These are phyloP conservation scores for Campoplex nolae DNA, from an alignment of 2,888 invertebrate genomes.

Conservation along the genomic window DNA sequence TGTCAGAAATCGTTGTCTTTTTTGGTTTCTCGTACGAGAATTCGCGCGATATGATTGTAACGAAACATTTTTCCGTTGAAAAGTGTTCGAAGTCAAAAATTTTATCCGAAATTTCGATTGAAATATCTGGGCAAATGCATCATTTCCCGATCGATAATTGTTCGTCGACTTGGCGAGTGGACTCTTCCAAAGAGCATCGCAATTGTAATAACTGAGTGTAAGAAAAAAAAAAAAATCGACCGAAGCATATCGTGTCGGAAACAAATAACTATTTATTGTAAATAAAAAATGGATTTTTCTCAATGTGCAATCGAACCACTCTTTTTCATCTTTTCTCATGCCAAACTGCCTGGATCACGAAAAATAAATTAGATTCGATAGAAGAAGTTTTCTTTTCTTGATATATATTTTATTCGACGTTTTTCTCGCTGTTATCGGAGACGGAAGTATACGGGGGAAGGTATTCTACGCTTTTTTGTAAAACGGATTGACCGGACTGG, in stretches of 20 bases:
- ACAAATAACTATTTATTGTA: conserved; percentile 67
- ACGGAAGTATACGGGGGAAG: not conserved
- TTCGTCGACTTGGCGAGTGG: conserved; percentile 26
- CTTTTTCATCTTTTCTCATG: conserved; percentile 8
- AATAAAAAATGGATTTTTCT: conserved; percentile 65
- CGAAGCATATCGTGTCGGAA: conserved; percentile 55
- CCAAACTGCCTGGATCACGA: conserved; percentile 22
- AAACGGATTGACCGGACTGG: conserved; percentile 92
- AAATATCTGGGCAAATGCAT: not conserved
- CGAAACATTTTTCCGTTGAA: not conserved
- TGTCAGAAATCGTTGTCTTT: conserved; percentile 24
- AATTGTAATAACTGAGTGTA: conserved; percentile 66
- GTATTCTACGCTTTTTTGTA: conserved; percentile 85
- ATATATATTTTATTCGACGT: conserved; percentile 33
- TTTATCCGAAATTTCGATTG: not conserved
- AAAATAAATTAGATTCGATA: conserved; percentile 1
- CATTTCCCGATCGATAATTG: not conserved
- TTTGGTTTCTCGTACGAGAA: conserved; percentile 34
- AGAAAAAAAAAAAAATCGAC: conserved; percentile 54
- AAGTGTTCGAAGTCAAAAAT: conserved; percentile 24
- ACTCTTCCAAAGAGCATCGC: conserved; percentile 50
- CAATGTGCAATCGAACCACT: conserved; percentile 46
- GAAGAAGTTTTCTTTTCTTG: conserved; percentile 10
- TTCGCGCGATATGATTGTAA: not conserved
- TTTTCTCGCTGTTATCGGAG: not conserved